These are phyloP conservation scores for Nothocercus nigrocapillus DNA, from an alignment of 2,113 vertebrate species.

Conservation along the genomic window DNA sequence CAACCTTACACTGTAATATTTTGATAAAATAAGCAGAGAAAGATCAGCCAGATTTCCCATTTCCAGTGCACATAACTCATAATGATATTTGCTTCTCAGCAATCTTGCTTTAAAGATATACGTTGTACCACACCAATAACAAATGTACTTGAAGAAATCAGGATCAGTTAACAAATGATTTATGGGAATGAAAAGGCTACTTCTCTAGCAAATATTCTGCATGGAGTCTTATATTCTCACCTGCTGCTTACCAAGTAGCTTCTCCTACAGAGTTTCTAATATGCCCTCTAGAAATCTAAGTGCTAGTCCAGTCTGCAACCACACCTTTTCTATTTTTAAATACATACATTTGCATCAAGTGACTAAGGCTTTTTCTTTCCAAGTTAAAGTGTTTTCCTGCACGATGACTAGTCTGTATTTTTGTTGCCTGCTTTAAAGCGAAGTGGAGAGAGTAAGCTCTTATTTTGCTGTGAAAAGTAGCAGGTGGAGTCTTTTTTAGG, in stretches of 20 bases:
- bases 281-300: not conserved
- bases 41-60: constrained; percentile 6
- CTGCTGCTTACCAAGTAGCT: constrained; percentile 35
- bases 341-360: not conserved
- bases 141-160: constrained; percentile 4
- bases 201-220: not conserved
- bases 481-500: not conserved
- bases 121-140: not conserved
- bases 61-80: not conserved
- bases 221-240: not conserved
- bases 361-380: constrained; percentile 30
- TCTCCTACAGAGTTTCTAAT: not conserved
- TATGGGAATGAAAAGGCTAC: not conserved
- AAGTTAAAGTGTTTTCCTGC: not conserved
- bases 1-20: not conserved
- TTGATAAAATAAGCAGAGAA: not conserved
- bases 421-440: not conserved
- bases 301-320: not conserved
- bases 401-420: not conserved
- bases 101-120: not conserved
- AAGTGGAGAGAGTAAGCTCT: not conserved
- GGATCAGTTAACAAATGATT: constrained; percentile 41
- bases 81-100: constrained; percentile 22
- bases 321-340: constrained; percentile 9
- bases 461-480: not conserved